phyloP scores from a whole-genome alignment of 30 jellyfish, hydroid and myxozoan species.

The Aurelia sp. region DNA sequence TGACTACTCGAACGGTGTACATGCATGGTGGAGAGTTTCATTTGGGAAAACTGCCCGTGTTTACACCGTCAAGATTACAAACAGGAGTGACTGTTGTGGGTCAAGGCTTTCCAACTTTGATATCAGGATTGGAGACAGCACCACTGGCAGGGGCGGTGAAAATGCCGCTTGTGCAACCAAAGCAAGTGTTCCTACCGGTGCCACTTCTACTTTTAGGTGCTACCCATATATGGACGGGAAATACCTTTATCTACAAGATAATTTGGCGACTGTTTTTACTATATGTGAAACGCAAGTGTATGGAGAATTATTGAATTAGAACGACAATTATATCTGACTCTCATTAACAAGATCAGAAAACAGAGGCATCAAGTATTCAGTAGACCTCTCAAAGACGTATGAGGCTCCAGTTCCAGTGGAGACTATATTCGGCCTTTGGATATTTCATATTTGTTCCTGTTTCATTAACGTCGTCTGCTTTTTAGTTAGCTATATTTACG shows the following conservation, averaged over 20 bases:
- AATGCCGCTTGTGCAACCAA: constrained; percentile 9
- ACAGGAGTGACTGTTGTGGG: constrained; percentile 48
- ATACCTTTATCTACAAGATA: constrained; percentile 9
- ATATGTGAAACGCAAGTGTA: constrained; percentile 22
- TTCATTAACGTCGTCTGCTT: too few species aligned
- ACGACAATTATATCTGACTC: too few species aligned
- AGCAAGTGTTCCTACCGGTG: constrained; percentile 23
- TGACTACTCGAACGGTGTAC: too few species aligned
- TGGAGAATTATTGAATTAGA: constrained; percentile 10
- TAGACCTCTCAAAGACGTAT: too few species aligned
- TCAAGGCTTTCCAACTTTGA: constrained; percentile 22
- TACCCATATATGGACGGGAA: constrained; percentile 18
- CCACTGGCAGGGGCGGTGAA: constrained; percentile 8
- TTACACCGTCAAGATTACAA: constrained; percentile 4
- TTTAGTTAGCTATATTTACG: too few species aligned
- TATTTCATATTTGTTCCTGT: too few species aligned
- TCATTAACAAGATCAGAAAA: too few species aligned
- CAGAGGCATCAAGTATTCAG: too few species aligned
- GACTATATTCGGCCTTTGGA: too few species aligned
- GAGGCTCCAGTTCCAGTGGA: too few species aligned
- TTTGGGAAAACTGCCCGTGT: constrained; percentile 33
- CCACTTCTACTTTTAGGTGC: constrained; percentile 20
- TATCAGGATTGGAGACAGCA: constrained; percentile 25
- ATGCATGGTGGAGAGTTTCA: constrained; percentile 38
- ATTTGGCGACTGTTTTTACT: background rate